Evolutionary conservation across 2,797 vertebrate genomes (phyloP).

Genomic region (Pteronotus mesoamericanus): DNA sequence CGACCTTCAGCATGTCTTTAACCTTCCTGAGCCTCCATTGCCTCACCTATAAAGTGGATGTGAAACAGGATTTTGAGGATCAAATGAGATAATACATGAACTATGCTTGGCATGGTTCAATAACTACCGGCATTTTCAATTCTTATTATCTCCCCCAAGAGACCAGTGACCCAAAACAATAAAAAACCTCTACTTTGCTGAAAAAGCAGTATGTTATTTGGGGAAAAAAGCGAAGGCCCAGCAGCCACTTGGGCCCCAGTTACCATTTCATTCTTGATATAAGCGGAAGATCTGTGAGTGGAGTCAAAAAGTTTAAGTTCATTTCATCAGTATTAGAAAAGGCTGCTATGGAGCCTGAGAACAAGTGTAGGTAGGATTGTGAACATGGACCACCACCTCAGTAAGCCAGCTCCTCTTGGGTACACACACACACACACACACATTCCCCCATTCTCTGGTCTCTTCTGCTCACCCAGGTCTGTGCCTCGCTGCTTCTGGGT

Average conservation of each 20-base stretch:
- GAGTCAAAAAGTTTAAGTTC: neutral
- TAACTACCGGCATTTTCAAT: neutral
- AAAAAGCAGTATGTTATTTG: neutral
- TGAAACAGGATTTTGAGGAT: neutral
- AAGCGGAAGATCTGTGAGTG: neutral
- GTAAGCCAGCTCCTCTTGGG: neutral
- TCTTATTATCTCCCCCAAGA: neutral
- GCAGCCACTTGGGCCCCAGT: neutral
- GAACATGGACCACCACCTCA: neutral
- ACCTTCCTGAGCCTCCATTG: neutral
- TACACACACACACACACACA: neutral
- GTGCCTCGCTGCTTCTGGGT: fast-evolving
- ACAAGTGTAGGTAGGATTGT: neutral
- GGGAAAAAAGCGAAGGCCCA: neutral
- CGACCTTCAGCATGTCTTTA: neutral
- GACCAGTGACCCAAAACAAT: neutral
- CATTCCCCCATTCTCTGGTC: neutral
- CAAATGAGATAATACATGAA: neutral
- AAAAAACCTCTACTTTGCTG: neutral
- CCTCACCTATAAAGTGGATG: neutral
- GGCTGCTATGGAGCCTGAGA: neutral
- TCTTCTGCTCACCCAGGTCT: neutral
- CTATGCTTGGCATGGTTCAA: fast-evolving
- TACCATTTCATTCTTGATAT: neutral
- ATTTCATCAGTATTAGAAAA: neutral